phyloP scores from a whole-genome alignment of 2,797 vertebrate species.

The Spinibarbus caldwelli region DNA sequence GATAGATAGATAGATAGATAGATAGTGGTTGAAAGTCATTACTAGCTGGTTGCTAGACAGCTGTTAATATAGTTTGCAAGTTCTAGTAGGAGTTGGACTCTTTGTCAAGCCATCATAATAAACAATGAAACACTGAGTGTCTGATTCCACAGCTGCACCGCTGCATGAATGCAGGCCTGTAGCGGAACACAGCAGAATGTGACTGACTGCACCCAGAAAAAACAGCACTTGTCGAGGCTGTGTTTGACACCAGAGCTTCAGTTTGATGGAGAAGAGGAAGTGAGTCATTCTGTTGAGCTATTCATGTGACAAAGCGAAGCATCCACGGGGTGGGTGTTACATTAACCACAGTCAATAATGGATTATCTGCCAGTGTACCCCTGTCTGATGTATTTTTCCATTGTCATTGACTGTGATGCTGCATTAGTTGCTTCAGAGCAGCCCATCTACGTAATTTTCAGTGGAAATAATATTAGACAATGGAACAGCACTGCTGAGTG shows the following conservation, averaged over 20 bases:
- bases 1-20: background rate
- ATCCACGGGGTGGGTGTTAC: conserved; percentile 41
- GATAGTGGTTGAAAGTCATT: background rate
- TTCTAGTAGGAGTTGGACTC: background rate
- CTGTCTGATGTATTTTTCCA: conserved; percentile 26
- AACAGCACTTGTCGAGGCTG: conserved; percentile 15
- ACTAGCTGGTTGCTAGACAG: background rate
- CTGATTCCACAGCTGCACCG: conserved; percentile 15
- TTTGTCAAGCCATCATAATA: background rate
- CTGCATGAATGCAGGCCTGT: background rate
- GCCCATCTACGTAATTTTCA: background rate
- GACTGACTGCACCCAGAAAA: conserved; percentile 2
- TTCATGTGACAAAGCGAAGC: conserved; percentile 64
- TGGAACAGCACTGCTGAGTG: background rate
- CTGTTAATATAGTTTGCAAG: background rate
- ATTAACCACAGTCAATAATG: conserved; percentile 38
- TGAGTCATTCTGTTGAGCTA: conserved; percentile 55
- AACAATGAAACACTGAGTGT: background rate
- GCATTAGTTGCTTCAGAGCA: background rate
- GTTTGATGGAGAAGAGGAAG: conserved; percentile 60
- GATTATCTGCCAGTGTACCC: background rate
- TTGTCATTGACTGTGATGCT: conserved; percentile 12
- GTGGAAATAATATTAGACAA: background rate
- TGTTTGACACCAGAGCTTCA: conserved; percentile 37
- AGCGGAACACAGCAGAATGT: background rate